Conservation (phyloP, 1,140 invertebrate species). For the Drosophila mauritiana region DNA sequence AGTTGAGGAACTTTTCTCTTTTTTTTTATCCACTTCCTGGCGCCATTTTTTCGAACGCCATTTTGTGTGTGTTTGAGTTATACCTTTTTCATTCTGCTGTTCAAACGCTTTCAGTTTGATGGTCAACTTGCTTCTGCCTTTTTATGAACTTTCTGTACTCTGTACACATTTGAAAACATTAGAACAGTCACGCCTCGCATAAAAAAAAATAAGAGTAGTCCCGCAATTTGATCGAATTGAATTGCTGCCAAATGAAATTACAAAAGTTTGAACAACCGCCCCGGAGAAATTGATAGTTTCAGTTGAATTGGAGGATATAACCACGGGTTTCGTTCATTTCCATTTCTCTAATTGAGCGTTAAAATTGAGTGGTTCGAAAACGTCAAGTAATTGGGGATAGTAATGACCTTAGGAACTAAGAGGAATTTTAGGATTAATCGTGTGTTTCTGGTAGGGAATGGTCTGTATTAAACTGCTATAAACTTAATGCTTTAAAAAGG, state of each 20-base stretch:
- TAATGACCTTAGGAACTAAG: constrained; percentile 11
- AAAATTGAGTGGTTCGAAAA: constrained; percentile 26
- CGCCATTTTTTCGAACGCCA: constrained; percentile 46
- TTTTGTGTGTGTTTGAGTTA: constrained; percentile 18
- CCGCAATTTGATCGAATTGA: constrained; percentile 24
- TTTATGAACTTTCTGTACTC: constrained; percentile 14
- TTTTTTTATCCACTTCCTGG: constrained; percentile 33
- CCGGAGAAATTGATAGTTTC: constrained; percentile 36
- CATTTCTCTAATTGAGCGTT: constrained; percentile 43
- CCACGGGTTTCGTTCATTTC: constrained; percentile 25
- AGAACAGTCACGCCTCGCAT: constrained; percentile 14
- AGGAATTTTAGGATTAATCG: neutral
- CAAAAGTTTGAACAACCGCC: constrained; percentile 19
- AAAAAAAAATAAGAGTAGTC: constrained; percentile 1
- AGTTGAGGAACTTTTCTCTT: constrained; percentile 23
- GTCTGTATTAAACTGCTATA: neutral
- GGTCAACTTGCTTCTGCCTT: constrained; percentile 31
- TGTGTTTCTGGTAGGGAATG: neutral
- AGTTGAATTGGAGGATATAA: constrained; percentile 21
- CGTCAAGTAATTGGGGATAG: neutral
- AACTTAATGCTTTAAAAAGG: no score
- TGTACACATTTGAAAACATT: constrained; percentile 26
- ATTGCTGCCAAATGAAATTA: constrained; percentile 46
- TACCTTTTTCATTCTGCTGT: constrained; percentile 9
- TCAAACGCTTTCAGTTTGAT: constrained; percentile 46